Evolutionary conservation across 2,113 vertebrate genomes (phyloP), one percentile per base, ranked within the genome.

Genomic region (Rallus limicola): DNA sequence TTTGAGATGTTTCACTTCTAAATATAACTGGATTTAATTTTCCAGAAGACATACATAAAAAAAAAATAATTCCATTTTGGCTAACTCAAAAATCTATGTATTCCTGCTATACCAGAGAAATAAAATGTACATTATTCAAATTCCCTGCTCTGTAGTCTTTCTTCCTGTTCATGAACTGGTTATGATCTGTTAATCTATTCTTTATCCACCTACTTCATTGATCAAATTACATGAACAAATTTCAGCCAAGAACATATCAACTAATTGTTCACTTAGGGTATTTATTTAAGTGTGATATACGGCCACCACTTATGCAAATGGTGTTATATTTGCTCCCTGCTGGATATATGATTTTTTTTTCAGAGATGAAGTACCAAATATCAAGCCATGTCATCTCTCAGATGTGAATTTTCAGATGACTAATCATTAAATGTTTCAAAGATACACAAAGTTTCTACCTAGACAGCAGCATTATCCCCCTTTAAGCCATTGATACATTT

Each of bases 121-220:
- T 46, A 77, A 86, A 83, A 81, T 65, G 69, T 7, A 65, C 16
- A 33, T 80, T 80, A 93, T 80, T 83, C 40, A 77, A 86, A 88
- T 78, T 70, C 65, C 16, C 34, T 68, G 26, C n/a, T 88, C 48
- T 90, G 25, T 44, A 81, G 69, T 46, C 42, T 38, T 79, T 88
- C 44, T 84, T 95, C 38, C 76, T 56, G 40, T 83, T 88, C 56
- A 58, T 44, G 11, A 88, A 83, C 90, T 84, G 68, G 40, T 82
- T 92, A 94, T 74, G 38, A 82, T 83, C 88, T 84, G 53, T 82
- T 94, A 94, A 95, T 89, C 81, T 80, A 25, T 53, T 86, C 80
- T 95, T 94, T 86, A 81, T 90, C 55, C 62, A 83, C 63, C 64
- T 48, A 88, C 29, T 88, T 96, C 26, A 86, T 93, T 2, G 0